Base-by-base conservation (phyloP, 2,113 vertebrate genomes). In the Oreotrochilus melanogaster region DNA sequence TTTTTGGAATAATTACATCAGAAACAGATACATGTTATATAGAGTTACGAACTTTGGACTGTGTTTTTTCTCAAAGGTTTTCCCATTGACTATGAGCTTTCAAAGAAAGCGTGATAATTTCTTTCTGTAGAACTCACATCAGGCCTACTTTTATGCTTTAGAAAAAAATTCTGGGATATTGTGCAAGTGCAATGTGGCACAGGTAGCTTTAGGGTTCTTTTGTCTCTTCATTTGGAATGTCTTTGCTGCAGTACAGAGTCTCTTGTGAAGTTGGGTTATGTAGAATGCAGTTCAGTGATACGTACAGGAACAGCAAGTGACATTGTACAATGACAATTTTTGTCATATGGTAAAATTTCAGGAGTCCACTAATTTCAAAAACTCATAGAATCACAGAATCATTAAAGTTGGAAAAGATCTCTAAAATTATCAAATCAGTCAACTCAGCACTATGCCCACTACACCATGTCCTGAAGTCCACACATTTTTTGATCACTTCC, bases 101-200 rank as follows among this genome's bases (percentile, higher is more conserved):
- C 18, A n/a, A 56, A 76, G 21, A 71, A 56, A 56, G 0, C 4
- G 7, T 1, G 0, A 10, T 27, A 42, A 10, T 7, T 28, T 2
- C 11, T 31, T 82, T 72, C 33, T 35, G 31, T 23, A 73, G 6
- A 47, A 31, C 23, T 64, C 10, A 1, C 45, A 43, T 75, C 14
- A 16, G 21, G 11, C 58, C 21, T 62, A 13, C 24, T 18, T 69
- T 42, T 39, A n/a, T 33, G 8, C 33, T 69, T 78, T 47, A 69
- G 15, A 58, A 35, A 72, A 78, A 50, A 2, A 24, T 14, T 8
- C 6, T 39, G 13, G n/a, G 39, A 48, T 9, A 19, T 42, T 42
- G 11, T 47, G 31, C 58, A 54, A 39, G 10, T 50, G 11, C 7
- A 6, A 5, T 45, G 11, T 31, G 12, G 13, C 57, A 54, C 10